A percentile compares a stretch with the other conserved stretches of the same genome.
These are phyloP conservation scores for Anguilla megastoma DNA, from an alignment of 2,797 vertebrate species.

Conservation along the genomic window DNA sequence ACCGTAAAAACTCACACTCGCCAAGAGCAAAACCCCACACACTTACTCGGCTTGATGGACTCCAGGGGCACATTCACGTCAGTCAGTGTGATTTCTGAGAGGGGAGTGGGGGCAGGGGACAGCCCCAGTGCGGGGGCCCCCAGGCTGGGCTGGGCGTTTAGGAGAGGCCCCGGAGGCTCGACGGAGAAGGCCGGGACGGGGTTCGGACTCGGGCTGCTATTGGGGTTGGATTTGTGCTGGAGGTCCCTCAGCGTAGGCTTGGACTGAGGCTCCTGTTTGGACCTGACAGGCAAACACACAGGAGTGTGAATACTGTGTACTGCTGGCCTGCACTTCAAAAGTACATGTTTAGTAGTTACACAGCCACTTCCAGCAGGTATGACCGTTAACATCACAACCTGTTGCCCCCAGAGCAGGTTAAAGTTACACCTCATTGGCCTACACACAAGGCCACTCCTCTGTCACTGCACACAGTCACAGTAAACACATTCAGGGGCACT, in stretches of 20 bases:
- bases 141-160: conserved; percentile 49
- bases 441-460: background rate
- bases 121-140: conserved; percentile 57
- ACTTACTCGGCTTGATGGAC: conserved; percentile 91
- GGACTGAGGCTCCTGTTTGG: conserved; percentile 82
- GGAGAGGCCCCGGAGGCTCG: conserved; percentile 54
- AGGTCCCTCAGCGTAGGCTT: conserved; percentile 88
- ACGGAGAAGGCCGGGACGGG: conserved; percentile 49
- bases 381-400: background rate
- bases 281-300: conserved; percentile 68
- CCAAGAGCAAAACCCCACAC: background rate
- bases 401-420: background rate
- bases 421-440: background rate
- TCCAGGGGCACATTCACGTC: conserved; percentile 89
- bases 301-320: background rate
- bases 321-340: background rate
- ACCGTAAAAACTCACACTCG: background rate
- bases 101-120: conserved; percentile 50
- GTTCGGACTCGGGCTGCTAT: conserved; percentile 44
- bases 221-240: conserved; percentile 77
- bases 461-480: background rate
- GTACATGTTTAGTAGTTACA: background rate
- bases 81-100: conserved; percentile 78
- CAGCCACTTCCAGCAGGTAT: background rate
- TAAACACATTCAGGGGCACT: background rate